Percentiles rank a stretch among this genome's conserved stretches.
Conservation (phyloP, 2,888 invertebrate genomes). For the Cheilosia pagana region DNA sequence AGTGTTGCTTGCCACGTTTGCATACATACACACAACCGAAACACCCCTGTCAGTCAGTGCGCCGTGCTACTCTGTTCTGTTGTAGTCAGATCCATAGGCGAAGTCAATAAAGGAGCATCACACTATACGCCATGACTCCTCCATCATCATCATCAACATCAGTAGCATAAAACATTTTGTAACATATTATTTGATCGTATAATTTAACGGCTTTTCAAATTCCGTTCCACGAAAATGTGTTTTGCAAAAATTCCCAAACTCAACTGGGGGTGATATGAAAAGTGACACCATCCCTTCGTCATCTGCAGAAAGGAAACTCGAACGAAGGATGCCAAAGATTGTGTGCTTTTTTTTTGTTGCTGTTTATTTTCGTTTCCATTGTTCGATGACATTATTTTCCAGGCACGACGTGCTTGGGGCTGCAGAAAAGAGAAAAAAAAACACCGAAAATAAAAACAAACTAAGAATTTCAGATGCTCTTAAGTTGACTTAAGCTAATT, state of each 20-base stretch:
- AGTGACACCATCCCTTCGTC: constrained; percentile 34
- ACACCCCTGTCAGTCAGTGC: constrained; percentile 58
- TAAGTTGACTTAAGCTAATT: constrained; percentile 85
- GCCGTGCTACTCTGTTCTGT: neutral
- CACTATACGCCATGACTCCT: constrained; percentile 16
- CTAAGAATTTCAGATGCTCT: constrained; percentile 71
- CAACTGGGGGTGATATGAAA: neutral
- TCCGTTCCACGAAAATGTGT: constrained; percentile 55
- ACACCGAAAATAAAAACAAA: constrained; percentile 15
- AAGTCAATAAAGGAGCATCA: constrained; percentile 69
- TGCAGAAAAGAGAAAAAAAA: neutral
- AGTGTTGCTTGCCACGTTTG: constrained; percentile 57
- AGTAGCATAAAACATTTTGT: constrained; percentile 68
- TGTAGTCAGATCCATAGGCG: constrained; percentile 36
- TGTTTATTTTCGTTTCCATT: constrained; percentile 31
- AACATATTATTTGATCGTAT: constrained; percentile 74
- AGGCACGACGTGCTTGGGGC: constrained; percentile 4
- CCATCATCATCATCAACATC: constrained; percentile 49
- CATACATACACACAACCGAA: constrained; percentile 21
- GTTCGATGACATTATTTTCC: constrained; percentile 67
- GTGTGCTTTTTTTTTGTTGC: constrained; percentile 13
- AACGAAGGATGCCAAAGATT: constrained; percentile 27
- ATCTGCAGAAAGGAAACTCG: constrained; percentile 37
- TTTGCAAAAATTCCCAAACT: constrained; percentile 55
- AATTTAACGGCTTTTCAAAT: constrained; percentile 72